These are phyloP conservation scores for Chaetura pelagica DNA, from an alignment of 2,113 vertebrate species.

Conservation along the genomic window DNA sequence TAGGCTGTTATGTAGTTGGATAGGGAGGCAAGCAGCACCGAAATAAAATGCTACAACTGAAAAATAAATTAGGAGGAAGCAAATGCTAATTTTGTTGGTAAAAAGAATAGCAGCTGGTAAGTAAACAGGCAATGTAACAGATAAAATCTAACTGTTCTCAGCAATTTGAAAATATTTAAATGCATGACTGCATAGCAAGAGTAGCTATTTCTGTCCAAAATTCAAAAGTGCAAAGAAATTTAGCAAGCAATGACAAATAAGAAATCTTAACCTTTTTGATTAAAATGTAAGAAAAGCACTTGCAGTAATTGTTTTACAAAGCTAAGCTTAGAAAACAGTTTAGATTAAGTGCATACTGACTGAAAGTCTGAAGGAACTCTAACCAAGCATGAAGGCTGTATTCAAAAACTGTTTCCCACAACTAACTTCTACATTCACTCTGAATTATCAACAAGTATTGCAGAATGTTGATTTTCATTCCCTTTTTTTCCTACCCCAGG, in stretches of 20 bases:
- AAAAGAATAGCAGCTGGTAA: background rate
- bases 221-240: background rate
- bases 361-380: background rate
- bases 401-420: background rate
- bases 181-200: background rate
- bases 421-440: background rate
- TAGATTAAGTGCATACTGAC: accelerated
- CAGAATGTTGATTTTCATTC: background rate
- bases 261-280: background rate
- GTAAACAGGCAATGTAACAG: background rate
- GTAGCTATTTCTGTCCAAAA: background rate
- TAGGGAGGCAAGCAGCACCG: background rate
- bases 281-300: background rate
- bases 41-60: background rate
- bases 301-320: background rate
- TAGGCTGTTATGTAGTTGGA: background rate
- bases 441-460: background rate
- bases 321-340: background rate
- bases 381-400: background rate
- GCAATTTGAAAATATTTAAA: background rate
- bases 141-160: background rate
- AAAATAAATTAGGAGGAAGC: background rate
- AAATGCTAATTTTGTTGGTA: background rate
- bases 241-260: background rate
- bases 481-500: background rate